Evolutionary conservation across 2,888 invertebrate genomes (phyloP), one percentile per base, ranked within the genome.

Genomic region (Chrysomela aeneicollis): DNA sequence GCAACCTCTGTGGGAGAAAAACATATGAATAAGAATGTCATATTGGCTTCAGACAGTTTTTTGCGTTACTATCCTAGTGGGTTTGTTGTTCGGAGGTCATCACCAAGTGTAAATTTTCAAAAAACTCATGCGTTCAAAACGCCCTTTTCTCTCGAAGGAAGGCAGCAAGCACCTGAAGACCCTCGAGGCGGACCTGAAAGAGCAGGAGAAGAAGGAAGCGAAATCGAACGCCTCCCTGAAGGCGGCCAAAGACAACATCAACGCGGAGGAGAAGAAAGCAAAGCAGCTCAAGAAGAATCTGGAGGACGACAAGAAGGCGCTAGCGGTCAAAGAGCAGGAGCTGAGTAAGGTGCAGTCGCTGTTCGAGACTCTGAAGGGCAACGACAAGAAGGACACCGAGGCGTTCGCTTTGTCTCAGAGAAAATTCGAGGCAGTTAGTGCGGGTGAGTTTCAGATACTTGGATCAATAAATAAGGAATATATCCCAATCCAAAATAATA

Each of bases 351-450:
- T 84, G 8, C 87, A 89, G 59, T 85, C 85, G 0, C 84, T 89
- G 32, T 92, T 94, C 78, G 88, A 90, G 64, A 84, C 83, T 2
- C 84, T 96, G 9, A 89, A 91, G 68, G 83, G 87, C 19, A 87
- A 88, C 5, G 92, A 92, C 76, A 85, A 87, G 59, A 78, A 81
- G 0, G 92, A 94, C 78, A 86, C 86, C 12, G 88, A 88, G 59
- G 90, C 89, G 0, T 86, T 93, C 71, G 84, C 85, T 8, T 86
- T 85, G 35, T 94, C 96, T 0, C 92, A 95, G 82, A 89, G 89
- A 69, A 88, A 88, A 71, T 93, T 91, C 76, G 91, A 97, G 77
- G 95, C 95, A 18, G 54, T 59, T 12, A 54, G 63, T 49, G 54
- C 54, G 8, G 61, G 53, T 52, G 54, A 42, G n/a, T 15, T 42